Percentiles rank a stretch among this genome's conserved stretches.
Conservation (phyloP, 2,888 invertebrate species). For the Drosophila stalkeri region DNA sequence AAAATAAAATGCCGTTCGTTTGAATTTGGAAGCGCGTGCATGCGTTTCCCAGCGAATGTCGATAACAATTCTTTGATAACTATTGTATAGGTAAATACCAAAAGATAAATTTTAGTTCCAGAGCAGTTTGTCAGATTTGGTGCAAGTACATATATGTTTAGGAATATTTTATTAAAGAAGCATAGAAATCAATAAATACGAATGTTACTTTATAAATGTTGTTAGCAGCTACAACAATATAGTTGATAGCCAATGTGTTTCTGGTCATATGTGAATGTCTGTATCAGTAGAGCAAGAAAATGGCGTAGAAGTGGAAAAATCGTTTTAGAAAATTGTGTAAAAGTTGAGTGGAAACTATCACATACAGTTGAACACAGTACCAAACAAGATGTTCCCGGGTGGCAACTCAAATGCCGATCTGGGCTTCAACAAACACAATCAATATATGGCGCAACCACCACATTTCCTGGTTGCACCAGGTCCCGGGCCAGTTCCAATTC, state of each 20-base stretch:
- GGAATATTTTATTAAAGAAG: neutral
- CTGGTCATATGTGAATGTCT: slow-evolving; percentile 40
- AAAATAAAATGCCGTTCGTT: slow-evolving; percentile 81
- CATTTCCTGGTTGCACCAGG: slow-evolving; percentile 89
- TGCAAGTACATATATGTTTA: neutral
- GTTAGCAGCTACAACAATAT: neutral
- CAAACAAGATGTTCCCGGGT: slow-evolving; percentile 79
- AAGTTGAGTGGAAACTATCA: slow-evolving; percentile 14
- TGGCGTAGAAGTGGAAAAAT: slow-evolving; percentile 59
- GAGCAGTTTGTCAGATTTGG: neutral
- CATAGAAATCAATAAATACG: neutral
- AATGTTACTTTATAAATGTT: neutral
- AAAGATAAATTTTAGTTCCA: neutral
- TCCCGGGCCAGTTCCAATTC: slow-evolving; percentile 27
- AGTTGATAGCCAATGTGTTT: slow-evolving; percentile 13
- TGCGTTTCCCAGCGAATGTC: slow-evolving; percentile 30
- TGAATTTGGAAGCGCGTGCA: slow-evolving; percentile 70
- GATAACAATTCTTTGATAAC: slow-evolving; percentile 7
- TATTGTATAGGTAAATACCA: neutral
- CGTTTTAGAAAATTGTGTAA: slow-evolving; percentile 28
- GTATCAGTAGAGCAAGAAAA: slow-evolving; percentile 51
- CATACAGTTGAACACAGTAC: slow-evolving; percentile 10
- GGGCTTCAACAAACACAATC: slow-evolving; percentile 82
- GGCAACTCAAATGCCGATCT: slow-evolving; percentile 81
- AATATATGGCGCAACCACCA: slow-evolving; percentile 83